Evolutionary conservation across 2,113 vertebrate species (phyloP), one percentile per base, ranked within the genome.

Genomic region (Tichodroma muraria): DNA sequence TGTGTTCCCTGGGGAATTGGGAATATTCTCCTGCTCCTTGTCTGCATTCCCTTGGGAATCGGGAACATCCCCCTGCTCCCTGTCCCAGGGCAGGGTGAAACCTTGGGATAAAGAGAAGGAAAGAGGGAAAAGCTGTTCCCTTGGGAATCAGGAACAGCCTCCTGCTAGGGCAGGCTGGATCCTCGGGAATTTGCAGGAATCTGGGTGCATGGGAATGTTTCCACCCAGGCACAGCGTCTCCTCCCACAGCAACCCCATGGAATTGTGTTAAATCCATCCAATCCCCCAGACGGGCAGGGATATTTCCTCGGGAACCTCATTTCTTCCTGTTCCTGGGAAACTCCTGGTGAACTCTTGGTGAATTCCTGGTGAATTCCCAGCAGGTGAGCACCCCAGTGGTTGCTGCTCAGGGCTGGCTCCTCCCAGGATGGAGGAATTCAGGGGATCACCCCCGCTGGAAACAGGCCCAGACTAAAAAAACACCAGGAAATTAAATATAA

Each of bases 331-430:
- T 35, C 25, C 61, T 8, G 22, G 19, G 13, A 60, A 50, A 61
- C 45, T 37, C 25, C 61, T 6, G 12, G 17, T n/a, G n/a, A n/a
- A n/a, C n/a, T n/a, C 15, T 61, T 40, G 22, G 19, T 15, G 65
- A 50, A 61, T 50, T 37, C 25, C 61, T 6, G 12, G 17, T 15
- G 65, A 77, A 68, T 52, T 38, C 2, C 0, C 47, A 38, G 27
- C 71, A 15, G 1, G 2, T 11, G 54, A 60, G 20, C 1, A 0
- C 25, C 5, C 0, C 5, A 61, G 25, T 6, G 2, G 6, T 28
- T 24, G 59, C 53, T 71, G 64, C 72, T 38, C 35, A 11, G 60
- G 31, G 37, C 9, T 37, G 37, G 8, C 21, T 84, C 50, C 27
- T 72, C 44, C 42, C 2, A 2, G 47, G 50, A 77, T 19, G 25